Evolutionary conservation across 2,888 invertebrate genomes (phyloP), one percentile per base, ranked within the genome.

Genomic region (Agrenia bidenticulata): DNA sequence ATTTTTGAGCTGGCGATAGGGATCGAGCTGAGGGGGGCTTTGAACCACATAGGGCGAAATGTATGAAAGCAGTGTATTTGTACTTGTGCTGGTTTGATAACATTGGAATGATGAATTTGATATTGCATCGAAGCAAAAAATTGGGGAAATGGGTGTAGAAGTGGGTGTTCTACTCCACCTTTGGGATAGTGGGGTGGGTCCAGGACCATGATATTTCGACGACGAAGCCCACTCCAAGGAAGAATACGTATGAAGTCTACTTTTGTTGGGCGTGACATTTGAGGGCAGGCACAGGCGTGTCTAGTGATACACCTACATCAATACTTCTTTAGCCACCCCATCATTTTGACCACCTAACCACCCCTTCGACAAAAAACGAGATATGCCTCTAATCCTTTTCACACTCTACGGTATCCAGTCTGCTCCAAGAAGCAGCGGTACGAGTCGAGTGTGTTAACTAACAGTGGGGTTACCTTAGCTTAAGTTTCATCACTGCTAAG

Each of bases 141-240:
- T 68, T 63, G 69, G 73, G 75, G 73, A 73, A 75, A 70, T 75
- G 75, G 75, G 75, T 67, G 73, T 69, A 59, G 53, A 63, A 71
- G 73, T 73, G 75, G 75, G 75, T 70, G 73, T 73, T 73, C 68
- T 66, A 70, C 72, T 73, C 75, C 73, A 72, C 75, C 75, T 73
- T 73, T 73, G 70, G 73, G 75, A 75, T 73, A 72, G 75, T 69
- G 64, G 73, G 75, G 73, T 65, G 69, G 73, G 72, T 71, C 72
- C 72, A 67, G 71, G 69, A 69, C 67, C 70, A 72, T 72, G 72
- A 72, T 72, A 70, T 72, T 71, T 70, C 68, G 66, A 62, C 63
- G 64, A 59, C 54, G 71, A 61, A 67, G 27, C 71, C 69, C 71
- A 66, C 69, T 72, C 70, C 66, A 72, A 66, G 62, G 55, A 59